Conservation (phyloP, 2,797 vertebrate genomes). For the Nannoperca australis region DNA sequence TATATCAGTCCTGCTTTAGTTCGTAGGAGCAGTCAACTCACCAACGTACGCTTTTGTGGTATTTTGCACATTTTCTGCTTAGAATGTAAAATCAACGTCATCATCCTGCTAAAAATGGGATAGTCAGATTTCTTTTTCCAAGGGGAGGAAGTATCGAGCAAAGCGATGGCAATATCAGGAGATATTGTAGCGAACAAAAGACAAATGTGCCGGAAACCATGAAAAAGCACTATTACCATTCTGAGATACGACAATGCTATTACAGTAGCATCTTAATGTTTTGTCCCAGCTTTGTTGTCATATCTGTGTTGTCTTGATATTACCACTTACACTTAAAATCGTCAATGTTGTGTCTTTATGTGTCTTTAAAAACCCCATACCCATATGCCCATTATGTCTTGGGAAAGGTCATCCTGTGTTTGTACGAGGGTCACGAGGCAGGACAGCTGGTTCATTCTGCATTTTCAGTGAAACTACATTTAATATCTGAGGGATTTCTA, state of each 20-base stretch:
- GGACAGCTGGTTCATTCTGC: slow-evolving; percentile 48
- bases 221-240: slow-evolving; percentile 25
- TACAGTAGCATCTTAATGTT: slow-evolving; percentile 31
- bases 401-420: slow-evolving; percentile 36
- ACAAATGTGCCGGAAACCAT: slow-evolving; percentile 2
- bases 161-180: slow-evolving; percentile 2
- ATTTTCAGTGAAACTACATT: slow-evolving; percentile 82
- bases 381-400: slow-evolving; percentile 16
- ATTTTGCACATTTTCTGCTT: slow-evolving; percentile 79
- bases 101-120: slow-evolving; percentile 22
- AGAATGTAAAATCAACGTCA: slow-evolving; percentile 73
- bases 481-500: slow-evolving; percentile 90
- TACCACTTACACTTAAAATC: neutral
- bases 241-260: slow-evolving; percentile 29
- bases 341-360: slow-evolving; percentile 21
- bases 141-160: slow-evolving; percentile 27
- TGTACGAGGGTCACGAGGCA: slow-evolving; percentile 52
- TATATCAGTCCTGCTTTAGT: slow-evolving; percentile 35
- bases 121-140: slow-evolving; percentile 12
- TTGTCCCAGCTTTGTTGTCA: slow-evolving; percentile 26
- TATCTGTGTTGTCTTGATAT: slow-evolving; percentile 25
- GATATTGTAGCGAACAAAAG: slow-evolving; percentile 32
- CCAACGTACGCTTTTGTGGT: slow-evolving; percentile 61
- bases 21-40: slow-evolving; percentile 26
- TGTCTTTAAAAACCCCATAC: slow-evolving; percentile 22